Evolutionary conservation across 2,113 vertebrate genomes (phyloP).

Genomic region (Corythoichthys haematopterus): DNA sequence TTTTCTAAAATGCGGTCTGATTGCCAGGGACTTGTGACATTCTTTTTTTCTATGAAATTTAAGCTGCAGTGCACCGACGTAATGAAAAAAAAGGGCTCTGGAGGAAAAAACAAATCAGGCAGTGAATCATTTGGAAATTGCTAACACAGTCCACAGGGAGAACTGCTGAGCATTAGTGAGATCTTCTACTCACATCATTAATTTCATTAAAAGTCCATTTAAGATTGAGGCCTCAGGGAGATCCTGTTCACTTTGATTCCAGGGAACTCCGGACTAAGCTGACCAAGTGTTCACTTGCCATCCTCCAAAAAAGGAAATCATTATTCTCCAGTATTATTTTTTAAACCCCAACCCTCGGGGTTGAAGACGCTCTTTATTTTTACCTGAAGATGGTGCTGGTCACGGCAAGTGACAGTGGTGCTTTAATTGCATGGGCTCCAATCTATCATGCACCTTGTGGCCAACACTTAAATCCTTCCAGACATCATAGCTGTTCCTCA

Average conservation of each 20-base stretch:
- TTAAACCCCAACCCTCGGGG: conserved; percentile 18
- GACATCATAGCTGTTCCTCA: conserved; percentile 25
- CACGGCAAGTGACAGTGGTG: conserved; percentile 24
- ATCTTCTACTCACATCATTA: conserved; percentile 67
- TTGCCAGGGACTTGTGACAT: conserved; percentile 37
- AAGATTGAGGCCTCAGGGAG: conserved; percentile 47
- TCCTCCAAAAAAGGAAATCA: conserved; percentile 30
- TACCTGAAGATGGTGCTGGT: conserved; percentile 26
- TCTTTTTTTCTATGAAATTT: conserved; percentile 5
- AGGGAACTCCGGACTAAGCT: conserved; percentile 36
- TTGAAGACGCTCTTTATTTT: conserved; percentile 20
- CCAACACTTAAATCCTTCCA: conserved; percentile 62
- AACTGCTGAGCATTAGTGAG: conserved; percentile 52
- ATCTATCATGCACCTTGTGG: conserved; percentile 47
- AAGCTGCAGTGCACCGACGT: conserved; percentile 33
- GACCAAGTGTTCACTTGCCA: conserved; percentile 31
- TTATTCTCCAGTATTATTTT: conserved; percentile 24
- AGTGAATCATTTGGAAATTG: conserved; percentile 55
- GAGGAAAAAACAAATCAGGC: conserved; percentile 53
- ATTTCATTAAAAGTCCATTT: conserved; percentile 68
- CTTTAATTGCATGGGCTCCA: conserved; percentile 54
- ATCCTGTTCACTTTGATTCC: conserved; percentile 23
- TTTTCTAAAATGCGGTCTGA: background rate
- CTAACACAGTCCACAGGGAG: conserved; percentile 61
- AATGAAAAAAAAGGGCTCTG: conserved; percentile 44